phyloP scores from a whole-genome alignment of 2,797 vertebrate species.

The Gephyroberyx darwinii region DNA sequence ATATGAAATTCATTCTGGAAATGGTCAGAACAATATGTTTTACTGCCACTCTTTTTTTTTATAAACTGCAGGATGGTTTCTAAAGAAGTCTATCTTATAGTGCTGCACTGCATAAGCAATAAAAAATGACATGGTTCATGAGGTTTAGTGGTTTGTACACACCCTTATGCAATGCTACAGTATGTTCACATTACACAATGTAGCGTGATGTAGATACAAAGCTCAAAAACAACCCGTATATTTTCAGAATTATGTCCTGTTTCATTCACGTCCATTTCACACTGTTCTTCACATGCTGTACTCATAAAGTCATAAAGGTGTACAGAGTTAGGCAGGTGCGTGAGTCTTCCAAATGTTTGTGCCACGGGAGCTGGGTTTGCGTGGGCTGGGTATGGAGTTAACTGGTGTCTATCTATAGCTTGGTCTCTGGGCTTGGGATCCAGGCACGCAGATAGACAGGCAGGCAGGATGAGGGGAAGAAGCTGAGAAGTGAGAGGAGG shows the following conservation, averaged over 20 bases:
- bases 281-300: conserved; percentile 34
- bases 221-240: conserved; percentile 24
- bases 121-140: neutral
- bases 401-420: conserved; percentile 60
- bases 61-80: conserved; percentile 1
- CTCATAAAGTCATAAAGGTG: conserved; percentile 6
- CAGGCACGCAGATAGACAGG: conserved; percentile 46
- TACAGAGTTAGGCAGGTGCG: conserved; percentile 49
- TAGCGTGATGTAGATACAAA: conserved; percentile 30
- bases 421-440: conserved; percentile 39
- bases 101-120: neutral
- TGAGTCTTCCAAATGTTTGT: conserved; percentile 61
- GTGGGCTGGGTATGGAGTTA: conserved; percentile 60
- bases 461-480: conserved; percentile 36
- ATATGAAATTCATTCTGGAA: neutral
- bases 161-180: conserved; percentile 30
- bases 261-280: conserved; percentile 34
- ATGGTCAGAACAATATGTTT: neutral
- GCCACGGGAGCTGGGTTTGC: conserved; percentile 47
- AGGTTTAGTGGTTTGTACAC: neutral
- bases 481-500: conserved; percentile 27
- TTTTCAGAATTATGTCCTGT: conserved; percentile 24
- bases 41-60: neutral
- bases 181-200: conserved; percentile 34
- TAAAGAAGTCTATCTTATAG: neutral